These are phyloP conservation scores for Aplochiton taeniatus DNA, from an alignment of 2,797 vertebrate species.

Conservation along the genomic window DNA sequence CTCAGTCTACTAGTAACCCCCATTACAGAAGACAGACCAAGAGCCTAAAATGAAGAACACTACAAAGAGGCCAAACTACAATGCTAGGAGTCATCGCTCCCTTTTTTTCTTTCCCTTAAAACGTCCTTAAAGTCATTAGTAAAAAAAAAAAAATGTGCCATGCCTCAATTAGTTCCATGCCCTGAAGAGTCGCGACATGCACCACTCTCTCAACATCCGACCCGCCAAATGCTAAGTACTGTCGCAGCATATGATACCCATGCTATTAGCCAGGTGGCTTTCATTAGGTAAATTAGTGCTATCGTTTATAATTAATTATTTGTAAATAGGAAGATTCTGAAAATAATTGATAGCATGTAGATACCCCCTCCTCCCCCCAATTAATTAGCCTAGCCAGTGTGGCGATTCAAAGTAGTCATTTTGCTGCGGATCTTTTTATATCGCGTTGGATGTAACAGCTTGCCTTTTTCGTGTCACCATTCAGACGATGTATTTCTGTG, in stretches of 20 bases:
- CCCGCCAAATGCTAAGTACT: conserved; percentile 89
- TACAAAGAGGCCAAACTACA: too few relatives aligned
- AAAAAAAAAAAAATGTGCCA: conserved; percentile 61
- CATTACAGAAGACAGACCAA: too few relatives aligned
- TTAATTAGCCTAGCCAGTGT: conserved; percentile 71
- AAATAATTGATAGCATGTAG: conserved; percentile 87
- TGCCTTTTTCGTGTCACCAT: neutral
- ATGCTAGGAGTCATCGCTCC: too few relatives aligned
- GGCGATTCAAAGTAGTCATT: conserved; percentile 46
- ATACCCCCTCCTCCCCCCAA: conserved; percentile 47
- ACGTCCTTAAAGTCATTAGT: conserved; percentile 62
- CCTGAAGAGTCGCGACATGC: conserved; percentile 76
- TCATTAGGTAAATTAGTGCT: conserved; percentile 93
- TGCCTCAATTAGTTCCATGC: conserved; percentile 76
- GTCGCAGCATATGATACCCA: conserved; percentile 89
- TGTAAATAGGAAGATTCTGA: conserved; percentile 91
- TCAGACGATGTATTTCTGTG: neutral
- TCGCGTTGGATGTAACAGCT: neutral
- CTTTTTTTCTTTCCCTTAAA: conserved; percentile 38
- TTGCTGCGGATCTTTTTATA: conserved; percentile 15
- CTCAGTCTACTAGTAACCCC: too few relatives aligned
- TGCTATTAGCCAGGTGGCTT: conserved; percentile 93
- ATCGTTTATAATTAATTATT: conserved; percentile 95
- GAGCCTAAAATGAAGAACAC: too few relatives aligned
- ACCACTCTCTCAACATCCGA: conserved; percentile 77